Percentiles rank a stretch among this genome's conserved stretches.
These are phyloP conservation scores for Drosophila tristis DNA, from an alignment of 1,140 invertebrate genomes.

Conservation along the genomic window DNA sequence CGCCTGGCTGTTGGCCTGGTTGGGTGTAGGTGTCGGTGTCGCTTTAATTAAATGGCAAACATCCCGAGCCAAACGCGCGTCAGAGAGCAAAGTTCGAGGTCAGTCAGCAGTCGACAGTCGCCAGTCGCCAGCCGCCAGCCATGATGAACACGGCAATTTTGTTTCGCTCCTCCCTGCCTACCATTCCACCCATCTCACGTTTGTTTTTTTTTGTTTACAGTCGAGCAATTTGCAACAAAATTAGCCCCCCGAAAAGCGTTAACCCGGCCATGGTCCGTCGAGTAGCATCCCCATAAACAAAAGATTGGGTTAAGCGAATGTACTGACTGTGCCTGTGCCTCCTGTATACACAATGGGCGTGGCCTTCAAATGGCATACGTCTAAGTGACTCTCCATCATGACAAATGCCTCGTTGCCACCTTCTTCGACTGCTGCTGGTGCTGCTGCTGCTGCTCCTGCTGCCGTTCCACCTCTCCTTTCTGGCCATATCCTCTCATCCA, in stretches of 20 bases:
- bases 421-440: not conserved
- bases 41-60: slow-evolving; percentile 77
- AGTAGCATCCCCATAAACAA: slow-evolving; percentile 65
- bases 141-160: slow-evolving; percentile 48
- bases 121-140: slow-evolving; percentile 1
- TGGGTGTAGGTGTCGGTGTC: slow-evolving; percentile 41
- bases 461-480: not conserved
- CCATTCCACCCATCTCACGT: not conserved
- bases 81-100: slow-evolving; percentile 73
- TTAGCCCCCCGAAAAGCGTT: slow-evolving; percentile 61
- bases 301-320: slow-evolving; percentile 66
- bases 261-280: slow-evolving; percentile 55
- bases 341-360: slow-evolving; percentile 1
- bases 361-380: slow-evolving; percentile 46
- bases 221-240: slow-evolving; percentile 78
- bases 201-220: slow-evolving; percentile 59
- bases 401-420: slow-evolving; percentile 54
- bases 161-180: slow-evolving; percentile 15
- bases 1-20: not conserved
- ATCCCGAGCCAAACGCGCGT: slow-evolving; percentile 26
- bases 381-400: slow-evolving; percentile 51
- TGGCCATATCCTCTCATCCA: slow-evolving; percentile 8
- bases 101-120: slow-evolving; percentile 22
- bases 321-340: not conserved
- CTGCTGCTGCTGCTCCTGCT: not conserved